phyloP scores from a whole-genome alignment of 2,797 vertebrate species.

The Otolemur crassicaudatus region DNA sequence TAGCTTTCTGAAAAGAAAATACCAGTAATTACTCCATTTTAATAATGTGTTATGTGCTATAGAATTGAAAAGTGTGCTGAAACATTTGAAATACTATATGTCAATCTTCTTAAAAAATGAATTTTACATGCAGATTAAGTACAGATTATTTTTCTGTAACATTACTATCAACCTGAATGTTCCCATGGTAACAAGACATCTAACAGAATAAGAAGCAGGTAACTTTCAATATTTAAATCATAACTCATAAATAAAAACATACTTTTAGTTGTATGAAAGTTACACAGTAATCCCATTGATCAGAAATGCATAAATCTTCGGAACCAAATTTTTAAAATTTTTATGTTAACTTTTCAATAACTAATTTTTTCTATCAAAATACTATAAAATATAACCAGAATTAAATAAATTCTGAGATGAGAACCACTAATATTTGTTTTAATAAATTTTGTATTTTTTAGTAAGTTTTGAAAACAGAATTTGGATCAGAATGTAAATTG shows the following conservation, averaged over 20 bases:
- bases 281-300: constrained; percentile 43
- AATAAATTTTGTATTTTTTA: constrained; percentile 7
- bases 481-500: constrained; percentile 26
- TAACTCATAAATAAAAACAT: constrained; percentile 74
- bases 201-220: constrained; percentile 62
- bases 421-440: not conserved
- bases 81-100: constrained; percentile 59
- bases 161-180: constrained; percentile 63
- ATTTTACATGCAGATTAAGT: constrained; percentile 57
- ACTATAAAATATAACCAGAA: constrained; percentile 3
- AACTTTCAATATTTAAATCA: constrained; percentile 70
- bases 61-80: constrained; percentile 43
- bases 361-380: constrained; percentile 48
- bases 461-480: not conserved
- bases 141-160: constrained; percentile 68
- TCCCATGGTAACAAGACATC: constrained; percentile 67
- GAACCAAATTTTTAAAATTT: constrained; percentile 39
- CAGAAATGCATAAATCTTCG: not conserved
- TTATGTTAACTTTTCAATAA: constrained; percentile 50
- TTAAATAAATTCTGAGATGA: not conserved
- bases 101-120: constrained; percentile 66
- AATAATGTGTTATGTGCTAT: constrained; percentile 31
- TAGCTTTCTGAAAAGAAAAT: constrained; percentile 68
- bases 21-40: constrained; percentile 61
- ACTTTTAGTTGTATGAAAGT: constrained; percentile 43